Evolutionary conservation across 2,888 invertebrate species (phyloP), one percentile per base, ranked within the genome.

Genomic region (Leptodirus hochenwartii): DNA sequence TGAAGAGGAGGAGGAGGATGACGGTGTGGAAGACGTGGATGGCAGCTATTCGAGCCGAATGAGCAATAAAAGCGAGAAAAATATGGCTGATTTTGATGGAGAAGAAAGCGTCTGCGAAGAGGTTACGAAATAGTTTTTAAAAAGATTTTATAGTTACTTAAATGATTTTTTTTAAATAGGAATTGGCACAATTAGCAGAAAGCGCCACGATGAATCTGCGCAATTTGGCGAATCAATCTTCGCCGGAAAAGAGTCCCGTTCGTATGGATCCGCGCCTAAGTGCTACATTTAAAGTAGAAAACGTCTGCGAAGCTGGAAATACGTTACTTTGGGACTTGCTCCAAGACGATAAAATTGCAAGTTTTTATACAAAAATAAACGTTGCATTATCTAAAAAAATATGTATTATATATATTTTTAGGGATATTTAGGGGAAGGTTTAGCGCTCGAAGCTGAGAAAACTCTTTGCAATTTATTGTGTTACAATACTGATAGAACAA

Each of bases 31-130:
- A n/a, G 9, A 8, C 20, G 20, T 8, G 20, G 61, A 62, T 38
- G 87, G 84, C n/a, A 87, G 87, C 46, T 84, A 87, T 42, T 88
- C 88, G n/a, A 88, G 88, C 1, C 70, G 82, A 17, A 74, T 87
- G 61, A 88, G 87, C 37, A 85, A 81, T 42, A 88, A 90, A 56
- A 88, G 88, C 2, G 88, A 88, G 45, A 87, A 90, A 42, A 90
- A 90, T 53, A 76, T 90, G 70, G 87, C 85, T 0, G 90, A 91
- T 54, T 80, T 91, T 46, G 91, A 91, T 46, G 90, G 88, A 4
- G 78, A 79, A 45, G 84, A 85, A 46, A 84, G 84, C 5, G 81
- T 76, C 1, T 82, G 84, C 47, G 87, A 87, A 46, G 84, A 84
- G 47, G 84, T n/a, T n/a, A n/a, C n/a, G n/a, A n/a, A n/a, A n/a